Evolutionary conservation across 2,797 vertebrate genomes (phyloP), one percentile per base, ranked within the genome.

Genomic region (Pelobates cultripes): DNA sequence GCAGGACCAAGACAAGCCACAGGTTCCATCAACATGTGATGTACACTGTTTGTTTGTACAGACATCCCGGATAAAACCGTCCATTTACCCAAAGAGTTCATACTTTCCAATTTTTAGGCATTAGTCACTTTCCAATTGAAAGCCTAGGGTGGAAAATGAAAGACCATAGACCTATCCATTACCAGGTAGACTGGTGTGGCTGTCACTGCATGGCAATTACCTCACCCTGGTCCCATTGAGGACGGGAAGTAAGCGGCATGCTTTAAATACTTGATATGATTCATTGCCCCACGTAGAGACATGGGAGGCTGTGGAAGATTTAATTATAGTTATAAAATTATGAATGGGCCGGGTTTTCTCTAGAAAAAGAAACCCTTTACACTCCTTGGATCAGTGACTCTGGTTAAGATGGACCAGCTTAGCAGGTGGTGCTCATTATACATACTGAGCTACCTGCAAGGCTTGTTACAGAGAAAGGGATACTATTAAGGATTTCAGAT

Each of bases 11-110:
- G 44, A 70, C n/a, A 70, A 80, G 57, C 73, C 68, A 13, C 80
- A 76, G 53, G 80, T 66, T 81, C 80, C 74, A 43, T 81, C 80
- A 81, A 81, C 80, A 81, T 47, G 43, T 55, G 74, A 68, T 10
- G 55, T 1, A 60, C 43, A 41, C 43, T 71, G 80, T 81, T 72
- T 76, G 61, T 70, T 70, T 76, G 60, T 73, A 43, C 67, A 17
- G 67, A 73, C 60, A 8, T 66, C 13, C 45, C 71, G 57, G 64
- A 74, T 68, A 74, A 57, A 74, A 68, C 70, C 71, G 10, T 67
- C 44, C 66, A 60, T 81, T 76, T 71, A 71, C 74, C 69, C 44
- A 3, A 6, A 45, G 42, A 8, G 15, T 72, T 81, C 74, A 81
- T 66, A 71, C 60, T 81, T 81, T 81, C 80, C 80, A 71, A 75